Evolutionary conservation across 92 coral and sea anemone genomes (phyloP).

Genomic region (Epizoanthus ramosus): DNA sequence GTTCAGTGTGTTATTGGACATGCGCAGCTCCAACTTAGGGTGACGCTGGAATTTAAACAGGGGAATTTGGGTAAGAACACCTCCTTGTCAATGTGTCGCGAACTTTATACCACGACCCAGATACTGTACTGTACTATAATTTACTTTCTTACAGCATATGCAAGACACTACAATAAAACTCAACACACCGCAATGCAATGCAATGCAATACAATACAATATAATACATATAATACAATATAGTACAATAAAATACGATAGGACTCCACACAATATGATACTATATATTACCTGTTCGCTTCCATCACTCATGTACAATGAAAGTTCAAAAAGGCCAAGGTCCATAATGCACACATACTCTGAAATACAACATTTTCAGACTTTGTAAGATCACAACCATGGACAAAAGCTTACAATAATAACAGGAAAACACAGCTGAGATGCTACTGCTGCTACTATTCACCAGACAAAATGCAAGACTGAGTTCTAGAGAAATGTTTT

Average conservation of each 20-base stretch:
- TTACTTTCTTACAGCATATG: no score
- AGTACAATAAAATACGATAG: no score
- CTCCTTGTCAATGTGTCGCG: background rate
- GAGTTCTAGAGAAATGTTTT: no score
- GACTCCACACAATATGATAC: no score
- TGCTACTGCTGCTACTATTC: no score
- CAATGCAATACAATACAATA: no score
- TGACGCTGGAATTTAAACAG: conserved; percentile 61
- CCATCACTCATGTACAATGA: conserved; percentile 87
- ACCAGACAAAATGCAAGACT: no score
- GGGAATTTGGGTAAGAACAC: background rate
- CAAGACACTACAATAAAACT: no score
- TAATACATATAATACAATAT: background rate
- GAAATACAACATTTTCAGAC: conserved; percentile 6
- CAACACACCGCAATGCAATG: no score
- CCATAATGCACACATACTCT: conserved; percentile 96
- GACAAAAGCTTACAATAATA: background rate
- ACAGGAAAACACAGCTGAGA: no score
- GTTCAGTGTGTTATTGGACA: conserved; percentile 88
- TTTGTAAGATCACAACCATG: background rate
- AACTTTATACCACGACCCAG: background rate
- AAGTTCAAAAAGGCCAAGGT: conserved; percentile 91
- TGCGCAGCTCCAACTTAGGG: conserved; percentile 89
- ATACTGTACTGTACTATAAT: no score
- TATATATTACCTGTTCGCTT: conserved; percentile 68